Base-by-base conservation (phyloP, 2,797 vertebrate species). In the Bradypodion pumilum region DNA sequence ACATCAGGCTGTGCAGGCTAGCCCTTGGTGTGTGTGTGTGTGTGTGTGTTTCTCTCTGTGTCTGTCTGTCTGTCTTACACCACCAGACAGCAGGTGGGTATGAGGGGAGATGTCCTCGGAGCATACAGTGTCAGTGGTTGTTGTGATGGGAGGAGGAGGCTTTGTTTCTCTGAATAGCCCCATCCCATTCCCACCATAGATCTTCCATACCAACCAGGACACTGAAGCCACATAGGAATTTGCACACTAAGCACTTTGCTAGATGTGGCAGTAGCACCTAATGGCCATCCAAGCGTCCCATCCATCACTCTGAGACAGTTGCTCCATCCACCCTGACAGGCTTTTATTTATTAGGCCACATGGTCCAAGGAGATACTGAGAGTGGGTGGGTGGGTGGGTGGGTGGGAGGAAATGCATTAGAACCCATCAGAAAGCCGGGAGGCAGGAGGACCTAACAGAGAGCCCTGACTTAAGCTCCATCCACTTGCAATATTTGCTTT, bases 401-500 rank as follows among this genome's bases (percentile, higher is more conserved):
- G 35, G 16, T n/a, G 40, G 5, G 4, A 82, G 69, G 42, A 65
- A 59, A 65, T 49, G 10, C 42, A 76, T 74, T 60, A 82, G 32
- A 37, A 78, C 63, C 27, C 85, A 82, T 79, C 79, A 76, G 68
- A 63, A 42, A 59, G 59, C n/a, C n/a, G n/a, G n/a, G n/a, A n/a
- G n/a, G n/a, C 27, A 16, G 76, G 3, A 35, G 46, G 65, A 72
- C 56, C 46, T 80, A 86, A 86, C 32, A 19, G 82, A 84, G 82
- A 21, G 70, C 63, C 83, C 49, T 82, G 89, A 76, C 80, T 85
- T 77, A 82, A 84, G 70, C 59, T 59, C n/a, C 56, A 27, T 86
- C 79, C 49, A 59, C 79, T 66, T 72, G 79, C 84, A 86, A 79
- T 82, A 78, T 81, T 79, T 72, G 69, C 79, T 79, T 52, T 42